A percentile compares a stretch with the other conserved stretches of the same genome.
Conservation (phyloP, 2,113 vertebrate genomes). For the Tychaedon coryphoeus region DNA sequence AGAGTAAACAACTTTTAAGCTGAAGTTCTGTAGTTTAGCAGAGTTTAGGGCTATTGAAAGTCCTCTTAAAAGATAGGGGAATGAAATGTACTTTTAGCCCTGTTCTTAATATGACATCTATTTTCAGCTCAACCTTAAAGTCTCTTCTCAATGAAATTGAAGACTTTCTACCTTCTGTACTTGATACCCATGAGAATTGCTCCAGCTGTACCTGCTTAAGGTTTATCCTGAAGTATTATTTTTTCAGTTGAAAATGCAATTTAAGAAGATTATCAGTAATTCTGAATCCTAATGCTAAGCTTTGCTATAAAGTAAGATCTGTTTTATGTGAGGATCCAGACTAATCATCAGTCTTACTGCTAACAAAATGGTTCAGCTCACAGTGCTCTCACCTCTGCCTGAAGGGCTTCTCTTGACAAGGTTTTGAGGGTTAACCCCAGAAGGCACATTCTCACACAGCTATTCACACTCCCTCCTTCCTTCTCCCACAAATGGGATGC, state of each 20-base stretch:
- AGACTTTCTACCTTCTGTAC: background rate
- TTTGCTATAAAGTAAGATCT: background rate
- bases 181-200: background rate
- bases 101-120: background rate
- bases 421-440: background rate
- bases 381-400: background rate
- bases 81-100: background rate
- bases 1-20: background rate
- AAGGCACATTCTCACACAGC: background rate
- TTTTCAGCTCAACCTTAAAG: background rate
- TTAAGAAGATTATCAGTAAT: background rate
- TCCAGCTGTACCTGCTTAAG: background rate
- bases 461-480: background rate
- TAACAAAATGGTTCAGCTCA: background rate
- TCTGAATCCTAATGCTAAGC: background rate
- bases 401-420: background rate
- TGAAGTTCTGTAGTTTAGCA: background rate
- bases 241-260: background rate
- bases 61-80: background rate
- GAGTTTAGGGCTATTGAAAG: background rate
- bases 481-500: background rate
- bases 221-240: background rate
- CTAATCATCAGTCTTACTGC: background rate
- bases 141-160: background rate
- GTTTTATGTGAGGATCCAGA: background rate